Evolutionary conservation across 2,113 vertebrate species (phyloP), one percentile per base, ranked within the genome.

Genomic region (Origma solitaria): DNA sequence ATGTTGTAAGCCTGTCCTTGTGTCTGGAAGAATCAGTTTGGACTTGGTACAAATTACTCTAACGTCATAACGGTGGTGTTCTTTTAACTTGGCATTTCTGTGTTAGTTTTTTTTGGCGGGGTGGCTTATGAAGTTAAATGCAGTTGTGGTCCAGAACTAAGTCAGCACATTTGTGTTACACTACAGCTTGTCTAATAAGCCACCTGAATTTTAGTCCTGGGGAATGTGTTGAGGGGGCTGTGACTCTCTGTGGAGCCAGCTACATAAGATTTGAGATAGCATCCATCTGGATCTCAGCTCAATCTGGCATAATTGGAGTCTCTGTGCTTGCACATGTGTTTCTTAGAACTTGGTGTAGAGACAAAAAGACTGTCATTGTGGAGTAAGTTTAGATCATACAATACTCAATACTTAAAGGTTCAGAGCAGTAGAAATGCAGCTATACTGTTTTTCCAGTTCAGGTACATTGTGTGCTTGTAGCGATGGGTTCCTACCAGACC

Each of bases 1-100:
- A 0, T 83, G 10, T 23, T 75, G 15, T 19, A 72, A 60, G 27
- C 33, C 23, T 78, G 68, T 66, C 5, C 15, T 33, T 82, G 47
- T 5, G 2, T 47, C 51, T 71, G 51, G 47, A 81, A 75, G 37
- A 62, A 44, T 58, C 22, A 23, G 20, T 86, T 61, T 57, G 50
- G 64, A 54, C 28, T 57, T 84, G 6, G 35, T 78, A n/a, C 30
- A 51, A 42, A 37, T 80, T 66, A 19, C 13, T 60, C 15, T 66
- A 25, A 62, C 1, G 3, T 76, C 0, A 0, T 79, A 68, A 87
- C 37, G 9, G 31, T 38, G 15, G 2, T 69, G 6, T 0, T 60
- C 72, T 86, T 79, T 57, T 25, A 3, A 6, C n/a, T 82, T 65
- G 66, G 5, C 13, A 21, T 96, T 82, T 79, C 27, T 76, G 21